phyloP scores from a whole-genome alignment of 2,888 invertebrate species.

The Hoplodrina blanda region DNA sequence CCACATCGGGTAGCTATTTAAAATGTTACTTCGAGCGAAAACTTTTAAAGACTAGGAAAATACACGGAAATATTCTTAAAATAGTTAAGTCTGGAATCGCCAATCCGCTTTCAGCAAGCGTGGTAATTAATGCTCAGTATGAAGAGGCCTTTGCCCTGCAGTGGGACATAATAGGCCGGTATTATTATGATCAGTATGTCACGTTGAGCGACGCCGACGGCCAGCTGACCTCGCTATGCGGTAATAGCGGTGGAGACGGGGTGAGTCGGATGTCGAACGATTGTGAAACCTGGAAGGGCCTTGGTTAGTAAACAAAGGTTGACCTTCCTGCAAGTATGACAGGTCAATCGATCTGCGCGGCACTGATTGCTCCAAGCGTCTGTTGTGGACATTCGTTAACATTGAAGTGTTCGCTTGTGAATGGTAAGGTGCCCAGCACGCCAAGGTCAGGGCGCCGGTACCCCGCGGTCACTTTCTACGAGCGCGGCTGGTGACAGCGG shows the following conservation, averaged over 20 bases:
- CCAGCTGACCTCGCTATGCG: conserved; percentile 1
- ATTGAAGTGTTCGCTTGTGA: conserved; percentile 10
- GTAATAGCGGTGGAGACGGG: not conserved
- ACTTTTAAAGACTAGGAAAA: too few species aligned
- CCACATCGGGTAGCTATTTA: too few species aligned
- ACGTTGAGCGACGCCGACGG: not conserved
- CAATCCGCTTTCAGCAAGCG: too few species aligned
- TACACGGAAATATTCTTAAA: too few species aligned
- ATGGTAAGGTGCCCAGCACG: not conserved
- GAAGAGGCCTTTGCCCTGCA: too few species aligned
- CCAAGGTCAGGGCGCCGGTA: conserved; percentile 19
- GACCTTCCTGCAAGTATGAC: conserved; percentile 20
- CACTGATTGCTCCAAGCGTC: not conserved
- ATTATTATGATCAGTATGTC: too few species aligned
- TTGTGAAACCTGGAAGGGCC: conserved; percentile 22
- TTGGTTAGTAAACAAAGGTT: conserved; percentile 32
- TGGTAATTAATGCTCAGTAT: too few species aligned
- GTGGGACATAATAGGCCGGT: too few species aligned
- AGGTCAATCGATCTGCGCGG: conserved; percentile 35
- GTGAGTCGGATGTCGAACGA: not conserved
- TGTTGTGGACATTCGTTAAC: conserved; percentile 1
- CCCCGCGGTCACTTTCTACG: not conserved
- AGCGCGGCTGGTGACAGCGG: not conserved
- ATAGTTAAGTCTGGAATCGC: too few species aligned
- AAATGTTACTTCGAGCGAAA: too few species aligned